Percentiles rank a stretch among this genome's conserved stretches.
phyloP scores from a whole-genome alignment of 2,888 invertebrate genomes.

The Acanthacorydalis orientalis region DNA sequence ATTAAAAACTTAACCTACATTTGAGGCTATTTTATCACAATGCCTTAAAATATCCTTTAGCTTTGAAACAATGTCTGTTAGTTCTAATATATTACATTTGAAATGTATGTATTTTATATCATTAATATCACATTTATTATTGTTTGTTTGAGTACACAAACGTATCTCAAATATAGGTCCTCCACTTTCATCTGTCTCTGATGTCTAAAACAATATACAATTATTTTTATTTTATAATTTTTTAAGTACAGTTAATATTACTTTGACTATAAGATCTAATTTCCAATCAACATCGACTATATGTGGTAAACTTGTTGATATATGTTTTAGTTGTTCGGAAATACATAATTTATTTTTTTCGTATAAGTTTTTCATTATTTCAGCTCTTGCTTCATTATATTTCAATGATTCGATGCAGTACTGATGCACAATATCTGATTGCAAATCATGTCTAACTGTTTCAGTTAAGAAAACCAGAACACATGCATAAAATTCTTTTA shows the following conservation, averaged over 20 bases:
- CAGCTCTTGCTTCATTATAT: constrained; percentile 13
- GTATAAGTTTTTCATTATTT: constrained; percentile 17
- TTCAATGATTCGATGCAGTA: constrained; percentile 17
- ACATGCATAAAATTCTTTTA: constrained; percentile 20
- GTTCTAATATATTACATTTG: constrained; percentile 41
- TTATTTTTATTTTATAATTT: not conserved
- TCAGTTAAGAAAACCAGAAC: constrained; percentile 18
- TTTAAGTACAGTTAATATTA: constrained; percentile 10
- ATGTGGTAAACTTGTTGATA: constrained; percentile 29
- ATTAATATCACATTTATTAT: constrained; percentile 23
- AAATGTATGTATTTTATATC: constrained; percentile 33
- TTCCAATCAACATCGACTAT: constrained; percentile 42
- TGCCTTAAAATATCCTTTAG: constrained; percentile 45
- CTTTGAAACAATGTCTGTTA: constrained; percentile 49
- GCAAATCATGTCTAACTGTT: constrained; percentile 17
- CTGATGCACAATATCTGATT: constrained; percentile 14
- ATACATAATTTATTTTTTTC: constrained; percentile 16
- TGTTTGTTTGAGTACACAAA: constrained; percentile 18
- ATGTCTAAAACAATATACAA: constrained; percentile 17
- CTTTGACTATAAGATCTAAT: constrained; percentile 31
- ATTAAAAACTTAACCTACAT: not conserved
- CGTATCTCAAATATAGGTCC: constrained; percentile 23
- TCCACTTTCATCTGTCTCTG: constrained; percentile 17
- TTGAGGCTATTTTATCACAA: constrained; percentile 32
- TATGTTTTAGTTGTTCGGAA: constrained; percentile 19